Conservation (phyloP, 2,888 invertebrate genomes). For the Microctonus aethiopoides region DNA sequence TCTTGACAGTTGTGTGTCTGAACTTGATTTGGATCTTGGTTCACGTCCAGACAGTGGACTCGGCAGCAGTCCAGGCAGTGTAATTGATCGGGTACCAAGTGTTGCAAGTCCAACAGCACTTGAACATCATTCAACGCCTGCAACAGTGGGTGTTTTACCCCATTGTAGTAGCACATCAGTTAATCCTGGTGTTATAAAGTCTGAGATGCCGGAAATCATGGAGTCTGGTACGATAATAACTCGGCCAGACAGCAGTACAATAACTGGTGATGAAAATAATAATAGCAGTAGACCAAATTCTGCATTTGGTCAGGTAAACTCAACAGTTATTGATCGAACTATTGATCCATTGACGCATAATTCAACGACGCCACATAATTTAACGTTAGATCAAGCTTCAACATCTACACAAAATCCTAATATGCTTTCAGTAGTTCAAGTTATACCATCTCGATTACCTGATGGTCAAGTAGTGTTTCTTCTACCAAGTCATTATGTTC, state of each 20-base stretch:
- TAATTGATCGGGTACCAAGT: conserved; percentile 60
- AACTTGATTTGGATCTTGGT: conserved; percentile 72
- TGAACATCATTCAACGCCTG: conserved; percentile 53
- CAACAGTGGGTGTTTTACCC: conserved; percentile 44
- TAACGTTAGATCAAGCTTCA: conserved; percentile 48
- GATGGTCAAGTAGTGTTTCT: conserved; percentile 74
- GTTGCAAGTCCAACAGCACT: conserved; percentile 57
- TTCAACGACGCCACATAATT: conserved; percentile 41
- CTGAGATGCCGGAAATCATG: conserved; percentile 52
- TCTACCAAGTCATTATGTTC: conserved; percentile 73
- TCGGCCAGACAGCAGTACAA: conserved; percentile 66
- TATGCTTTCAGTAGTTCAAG: conserved; percentile 67
- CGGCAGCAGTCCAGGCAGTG: conserved; percentile 64
- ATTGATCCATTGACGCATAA: conserved; percentile 50
- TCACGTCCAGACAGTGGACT: conserved; percentile 64
- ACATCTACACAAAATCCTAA: conserved; percentile 60
- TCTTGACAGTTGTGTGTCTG: conserved; percentile 73
- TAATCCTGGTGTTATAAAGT: conserved; percentile 47
- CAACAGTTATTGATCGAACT: conserved; percentile 34
- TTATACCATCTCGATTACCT: conserved; percentile 71
- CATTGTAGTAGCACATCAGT: conserved; percentile 46
- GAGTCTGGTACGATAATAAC: conserved; percentile 48
- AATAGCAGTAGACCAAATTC: conserved; percentile 64
- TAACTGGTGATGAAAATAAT: conserved; percentile 68
- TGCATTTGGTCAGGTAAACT: conserved; percentile 57